Percentiles rank a stretch among this genome's conserved stretches.
These are phyloP conservation scores for Criorhina ranunculi DNA, from an alignment of 2,888 invertebrate genomes.

Conservation along the genomic window DNA sequence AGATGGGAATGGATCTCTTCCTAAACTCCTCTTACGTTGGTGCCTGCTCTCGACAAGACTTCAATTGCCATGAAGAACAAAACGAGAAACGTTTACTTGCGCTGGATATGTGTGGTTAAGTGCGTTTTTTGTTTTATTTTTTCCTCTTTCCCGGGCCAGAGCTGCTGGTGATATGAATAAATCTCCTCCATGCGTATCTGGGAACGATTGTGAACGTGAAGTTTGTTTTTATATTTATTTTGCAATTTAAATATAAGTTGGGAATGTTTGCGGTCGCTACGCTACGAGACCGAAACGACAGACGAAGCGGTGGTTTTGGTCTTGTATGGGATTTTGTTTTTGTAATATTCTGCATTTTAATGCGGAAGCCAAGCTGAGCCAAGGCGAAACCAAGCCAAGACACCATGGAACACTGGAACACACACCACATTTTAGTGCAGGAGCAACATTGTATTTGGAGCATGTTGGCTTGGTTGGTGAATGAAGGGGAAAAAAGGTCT, in stretches of 20 bases:
- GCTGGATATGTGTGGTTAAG: constrained; percentile 40
- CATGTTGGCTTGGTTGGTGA: constrained; percentile 10
- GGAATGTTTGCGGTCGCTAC: constrained; percentile 42
- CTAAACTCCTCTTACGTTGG: not conserved
- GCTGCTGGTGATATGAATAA: constrained; percentile 60
- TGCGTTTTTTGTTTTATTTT: constrained; percentile 53
- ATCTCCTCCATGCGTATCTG: constrained; percentile 57
- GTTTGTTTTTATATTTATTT: constrained; percentile 42
- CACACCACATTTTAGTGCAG: constrained; percentile 6
- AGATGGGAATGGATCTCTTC: not conserved
- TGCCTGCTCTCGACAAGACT: no score
- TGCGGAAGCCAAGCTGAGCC: constrained; percentile 43
- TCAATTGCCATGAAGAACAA: constrained; percentile 32
- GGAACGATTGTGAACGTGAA: constrained; percentile 38
- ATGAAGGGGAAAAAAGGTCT: constrained; percentile 20
- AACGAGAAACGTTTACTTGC: constrained; percentile 59
- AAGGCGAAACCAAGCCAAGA: no score
- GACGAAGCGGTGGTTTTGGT: constrained; percentile 25
- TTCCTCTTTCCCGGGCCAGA: constrained; percentile 1
- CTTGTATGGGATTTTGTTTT: constrained; percentile 58
- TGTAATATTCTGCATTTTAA: constrained; percentile 64
- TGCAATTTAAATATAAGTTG: constrained; percentile 71
- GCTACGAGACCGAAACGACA: not conserved
- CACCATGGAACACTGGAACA: not conserved
- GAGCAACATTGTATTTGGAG: constrained; percentile 30